Percentiles rank a stretch among this genome's conserved stretches.
Evolutionary conservation across 2,797 vertebrate species (phyloP).

Genomic region (Tinamus major): DNA sequence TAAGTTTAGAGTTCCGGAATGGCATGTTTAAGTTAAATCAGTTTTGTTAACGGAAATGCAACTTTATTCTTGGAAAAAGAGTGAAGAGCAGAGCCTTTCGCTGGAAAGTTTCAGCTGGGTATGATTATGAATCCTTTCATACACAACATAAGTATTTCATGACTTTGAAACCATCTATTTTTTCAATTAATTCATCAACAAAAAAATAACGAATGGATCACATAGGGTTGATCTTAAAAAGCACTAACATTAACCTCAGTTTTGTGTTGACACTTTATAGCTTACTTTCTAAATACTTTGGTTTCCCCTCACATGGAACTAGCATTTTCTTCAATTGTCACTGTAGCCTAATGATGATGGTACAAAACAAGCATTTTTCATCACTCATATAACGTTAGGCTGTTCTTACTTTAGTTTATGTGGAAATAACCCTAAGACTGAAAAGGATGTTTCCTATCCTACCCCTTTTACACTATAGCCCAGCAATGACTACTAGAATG

Average conservation of each 20-base stretch:
- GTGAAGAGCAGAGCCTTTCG: background rate
- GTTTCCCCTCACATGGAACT: background rate
- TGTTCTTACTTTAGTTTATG: background rate
- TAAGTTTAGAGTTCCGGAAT: background rate
- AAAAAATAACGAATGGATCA: background rate
- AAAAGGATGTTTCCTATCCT: background rate
- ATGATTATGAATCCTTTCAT: background rate
- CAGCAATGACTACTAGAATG: background rate
- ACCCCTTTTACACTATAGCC: background rate
- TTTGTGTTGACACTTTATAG: background rate
- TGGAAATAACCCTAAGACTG: background rate
- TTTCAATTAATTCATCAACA: slow-evolving; percentile 3
- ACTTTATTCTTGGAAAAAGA: background rate
- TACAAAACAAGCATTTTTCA: background rate
- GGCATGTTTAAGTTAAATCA: background rate
- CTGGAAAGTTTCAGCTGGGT: background rate
- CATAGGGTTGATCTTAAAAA: background rate
- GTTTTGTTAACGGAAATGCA: background rate
- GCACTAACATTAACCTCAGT: background rate
- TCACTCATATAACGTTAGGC: background rate
- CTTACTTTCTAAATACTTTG: slow-evolving; percentile 3
- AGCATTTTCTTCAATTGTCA: background rate
- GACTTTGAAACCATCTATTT: slow-evolving; percentile 13
- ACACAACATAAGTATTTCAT: background rate
- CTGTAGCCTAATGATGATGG: background rate